phyloP scores from a whole-genome alignment of 1,140 invertebrate species.

The Drosophila murphyi region DNA sequence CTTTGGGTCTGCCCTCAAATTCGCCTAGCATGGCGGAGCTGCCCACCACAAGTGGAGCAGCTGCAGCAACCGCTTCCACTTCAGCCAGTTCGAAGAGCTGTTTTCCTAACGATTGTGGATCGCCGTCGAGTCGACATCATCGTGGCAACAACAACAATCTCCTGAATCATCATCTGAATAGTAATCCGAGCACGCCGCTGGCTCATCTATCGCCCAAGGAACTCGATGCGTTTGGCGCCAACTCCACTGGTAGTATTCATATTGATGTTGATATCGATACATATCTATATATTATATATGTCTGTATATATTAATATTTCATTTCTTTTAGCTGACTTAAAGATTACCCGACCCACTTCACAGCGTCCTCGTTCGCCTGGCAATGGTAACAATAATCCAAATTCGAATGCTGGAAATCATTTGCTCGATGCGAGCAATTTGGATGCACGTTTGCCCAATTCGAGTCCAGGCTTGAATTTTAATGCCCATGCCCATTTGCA shows the following conservation, averaged over 20 bases:
- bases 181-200: slow-evolving; percentile 90
- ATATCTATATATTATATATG: slow-evolving; percentile 11
- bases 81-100: slow-evolving; percentile 48
- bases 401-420: slow-evolving; percentile 15
- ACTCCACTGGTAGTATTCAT: slow-evolving; percentile 32
- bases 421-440: slow-evolving; percentile 51
- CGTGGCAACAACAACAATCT: slow-evolving; percentile 24
- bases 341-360: slow-evolving; percentile 66
- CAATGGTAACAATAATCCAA: slow-evolving; percentile 11
- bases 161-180: slow-evolving; percentile 79
- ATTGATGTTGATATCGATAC: too few species aligned
- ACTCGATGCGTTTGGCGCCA: slow-evolving; percentile 53
- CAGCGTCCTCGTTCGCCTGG: slow-evolving; percentile 64
- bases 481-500: slow-evolving; percentile 59
- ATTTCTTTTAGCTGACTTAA: slow-evolving; percentile 58
- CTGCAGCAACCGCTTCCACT: slow-evolving; percentile 20
- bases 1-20: slow-evolving; percentile 85
- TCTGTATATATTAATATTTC: not conserved
- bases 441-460: slow-evolving; percentile 63
- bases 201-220: slow-evolving; percentile 87
- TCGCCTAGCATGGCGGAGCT: slow-evolving; percentile 86
- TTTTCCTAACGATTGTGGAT: slow-evolving; percentile 58
- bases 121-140: slow-evolving; percentile 69
- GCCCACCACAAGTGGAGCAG: slow-evolving; percentile 36
- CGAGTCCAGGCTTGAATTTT: slow-evolving; percentile 75